Conservation (phyloP, 2,113 vertebrate species). For the Amblyornis subalaris region DNA sequence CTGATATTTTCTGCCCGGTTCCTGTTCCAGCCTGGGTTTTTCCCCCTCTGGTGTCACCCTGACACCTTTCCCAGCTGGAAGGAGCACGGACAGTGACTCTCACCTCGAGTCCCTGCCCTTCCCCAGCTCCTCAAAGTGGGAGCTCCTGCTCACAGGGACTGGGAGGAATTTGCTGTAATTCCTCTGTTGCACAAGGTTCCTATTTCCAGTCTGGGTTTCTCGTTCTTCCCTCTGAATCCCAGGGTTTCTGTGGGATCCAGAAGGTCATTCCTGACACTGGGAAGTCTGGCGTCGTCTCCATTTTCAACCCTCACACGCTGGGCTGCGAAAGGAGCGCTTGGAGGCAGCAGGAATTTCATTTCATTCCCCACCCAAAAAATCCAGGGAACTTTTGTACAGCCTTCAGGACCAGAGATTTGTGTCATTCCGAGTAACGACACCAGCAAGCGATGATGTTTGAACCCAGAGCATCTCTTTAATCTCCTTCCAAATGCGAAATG, state of each 20-base stretch:
- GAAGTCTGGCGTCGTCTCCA: neutral
- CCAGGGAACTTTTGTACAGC: neutral
- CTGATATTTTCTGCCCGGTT: neutral
- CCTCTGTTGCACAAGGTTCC: neutral
- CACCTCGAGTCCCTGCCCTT: neutral
- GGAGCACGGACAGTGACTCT: neutral
- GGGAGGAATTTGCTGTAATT: neutral
- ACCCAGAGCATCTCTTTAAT: neutral
- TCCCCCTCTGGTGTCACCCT: neutral
- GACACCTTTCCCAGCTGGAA: neutral
- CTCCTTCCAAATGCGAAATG: neutral
- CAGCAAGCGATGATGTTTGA: neutral
- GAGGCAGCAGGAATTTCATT: neutral
- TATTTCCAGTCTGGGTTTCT: neutral
- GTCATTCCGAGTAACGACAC: neutral
- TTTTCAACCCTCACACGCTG: neutral
- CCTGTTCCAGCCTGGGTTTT: neutral
- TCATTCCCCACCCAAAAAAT: neutral
- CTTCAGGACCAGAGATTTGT: neutral
- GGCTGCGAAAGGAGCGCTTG: neutral
- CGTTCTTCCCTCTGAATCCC: neutral
- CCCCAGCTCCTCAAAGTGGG: neutral
- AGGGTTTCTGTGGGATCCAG: neutral
- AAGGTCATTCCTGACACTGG: neutral
- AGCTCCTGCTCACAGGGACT: neutral